Evolutionary conservation across 2,113 vertebrate genomes (phyloP).

Genomic region (Panthera tigris): DNA sequence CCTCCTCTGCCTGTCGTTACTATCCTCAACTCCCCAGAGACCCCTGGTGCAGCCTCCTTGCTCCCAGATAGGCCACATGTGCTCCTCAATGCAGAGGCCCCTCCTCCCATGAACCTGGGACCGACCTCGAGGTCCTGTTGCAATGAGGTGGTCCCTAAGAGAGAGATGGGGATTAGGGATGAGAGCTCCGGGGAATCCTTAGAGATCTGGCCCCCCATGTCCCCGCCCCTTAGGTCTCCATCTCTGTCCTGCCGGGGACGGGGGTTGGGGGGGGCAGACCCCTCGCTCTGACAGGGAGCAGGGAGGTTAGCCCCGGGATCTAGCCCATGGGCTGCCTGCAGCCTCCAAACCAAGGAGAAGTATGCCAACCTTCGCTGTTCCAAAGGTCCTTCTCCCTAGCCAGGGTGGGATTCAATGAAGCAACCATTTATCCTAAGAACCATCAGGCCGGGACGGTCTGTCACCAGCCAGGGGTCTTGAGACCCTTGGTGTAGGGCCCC

Average conservation of each 20-base stretch:
- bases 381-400: neutral
- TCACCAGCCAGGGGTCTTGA: neutral
- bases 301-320: neutral
- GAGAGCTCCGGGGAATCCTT: neutral
- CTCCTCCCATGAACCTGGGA: neutral
- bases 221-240: neutral
- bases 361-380: no score
- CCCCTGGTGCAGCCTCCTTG: neutral
- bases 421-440: neutral
- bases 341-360: neutral
- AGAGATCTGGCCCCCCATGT: neutral
- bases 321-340: neutral
- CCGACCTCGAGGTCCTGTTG: accelerated
- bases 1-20: neutral
- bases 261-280: no score
- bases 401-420: no score
- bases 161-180: neutral
- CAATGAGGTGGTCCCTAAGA: neutral
- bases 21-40: neutral
- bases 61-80: neutral
- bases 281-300: no score
- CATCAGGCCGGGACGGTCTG: neutral
- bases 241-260: neutral
- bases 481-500: neutral
- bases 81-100: neutral